Conservation (phyloP, 2,888 invertebrate species). For the Tridacna crocea region DNA sequence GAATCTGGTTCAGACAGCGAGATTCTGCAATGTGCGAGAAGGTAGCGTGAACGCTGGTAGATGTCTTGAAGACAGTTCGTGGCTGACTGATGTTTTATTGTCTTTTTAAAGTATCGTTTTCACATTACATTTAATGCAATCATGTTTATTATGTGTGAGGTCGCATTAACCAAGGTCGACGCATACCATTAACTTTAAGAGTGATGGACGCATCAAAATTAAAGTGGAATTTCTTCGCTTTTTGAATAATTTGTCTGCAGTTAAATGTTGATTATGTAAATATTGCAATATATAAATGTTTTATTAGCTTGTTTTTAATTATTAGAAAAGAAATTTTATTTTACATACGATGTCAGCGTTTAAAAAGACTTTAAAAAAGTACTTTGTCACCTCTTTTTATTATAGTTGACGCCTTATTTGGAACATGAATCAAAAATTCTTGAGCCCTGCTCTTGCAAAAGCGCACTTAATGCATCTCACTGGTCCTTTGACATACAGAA, state of each 20-base stretch:
- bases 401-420: not conserved
- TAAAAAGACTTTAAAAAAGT: not conserved
- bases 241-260: constrained; percentile 14
- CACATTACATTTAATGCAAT: constrained; percentile 10
- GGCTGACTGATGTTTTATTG: not conserved
- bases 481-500: too few relatives aligned
- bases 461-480: too few relatives aligned
- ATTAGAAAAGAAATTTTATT: constrained; percentile 9
- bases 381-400: not conserved
- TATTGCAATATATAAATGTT: not conserved
- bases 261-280: constrained; percentile 20
- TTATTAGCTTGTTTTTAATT: constrained; percentile 13
- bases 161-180: constrained; percentile 18
- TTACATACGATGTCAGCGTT: not conserved
- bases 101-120: constrained; percentile 1
- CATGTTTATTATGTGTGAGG: constrained; percentile 13
- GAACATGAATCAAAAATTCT: too few relatives aligned
- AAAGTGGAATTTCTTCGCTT: not conserved
- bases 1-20: too few relatives aligned
- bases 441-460: too few relatives aligned
- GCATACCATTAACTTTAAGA: constrained; percentile 10
- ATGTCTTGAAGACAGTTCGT: not conserved
- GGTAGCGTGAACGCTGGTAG: too few relatives aligned
- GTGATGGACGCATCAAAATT: constrained; percentile 18
- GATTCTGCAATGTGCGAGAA: too few relatives aligned